A percentile compares a stretch with the other conserved stretches of the same genome.
Evolutionary conservation across 2,888 invertebrate species (phyloP).

Genomic region (Dolichomitus sp.): DNA sequence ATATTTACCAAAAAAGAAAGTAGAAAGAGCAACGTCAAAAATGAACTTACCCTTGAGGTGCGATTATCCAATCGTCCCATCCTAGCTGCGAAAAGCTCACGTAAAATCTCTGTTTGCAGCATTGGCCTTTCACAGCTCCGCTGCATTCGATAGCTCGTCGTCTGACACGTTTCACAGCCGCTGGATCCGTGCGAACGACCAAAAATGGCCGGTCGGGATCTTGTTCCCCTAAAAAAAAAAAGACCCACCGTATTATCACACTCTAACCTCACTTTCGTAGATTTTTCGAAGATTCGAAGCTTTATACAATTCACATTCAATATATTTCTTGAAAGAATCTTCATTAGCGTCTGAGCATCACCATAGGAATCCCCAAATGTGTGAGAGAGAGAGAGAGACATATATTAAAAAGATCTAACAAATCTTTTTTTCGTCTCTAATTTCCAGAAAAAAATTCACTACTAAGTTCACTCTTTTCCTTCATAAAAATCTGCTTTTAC

Average conservation of each 20-base stretch:
- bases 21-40: neutral
- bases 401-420: too few relatives aligned
- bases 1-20: too few relatives aligned
- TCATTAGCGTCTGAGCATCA: too few relatives aligned
- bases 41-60: conserved; percentile 90
- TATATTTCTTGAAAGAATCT: too few relatives aligned
- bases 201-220: conserved; percentile 94
- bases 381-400: too few relatives aligned
- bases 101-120: conserved; percentile 96
- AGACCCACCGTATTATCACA: neutral
- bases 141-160: conserved; percentile 95
- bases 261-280: neutral
- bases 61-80: conserved; percentile 98
- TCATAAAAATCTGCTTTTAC: too few relatives aligned
- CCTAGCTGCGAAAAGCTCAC: conserved; percentile 96
- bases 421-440: too few relatives aligned
- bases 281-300: neutral
- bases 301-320: neutral
- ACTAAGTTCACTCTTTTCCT: too few relatives aligned
- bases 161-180: conserved; percentile 90
- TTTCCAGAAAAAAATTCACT: too few relatives aligned
- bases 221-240: conserved; percentile 75
- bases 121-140: conserved; percentile 90
- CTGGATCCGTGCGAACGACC: conserved; percentile 92
- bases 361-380: too few relatives aligned